Evolutionary conservation across 2,113 vertebrate genomes (phyloP).

Genomic region (Tenrec ecaudatus): DNA sequence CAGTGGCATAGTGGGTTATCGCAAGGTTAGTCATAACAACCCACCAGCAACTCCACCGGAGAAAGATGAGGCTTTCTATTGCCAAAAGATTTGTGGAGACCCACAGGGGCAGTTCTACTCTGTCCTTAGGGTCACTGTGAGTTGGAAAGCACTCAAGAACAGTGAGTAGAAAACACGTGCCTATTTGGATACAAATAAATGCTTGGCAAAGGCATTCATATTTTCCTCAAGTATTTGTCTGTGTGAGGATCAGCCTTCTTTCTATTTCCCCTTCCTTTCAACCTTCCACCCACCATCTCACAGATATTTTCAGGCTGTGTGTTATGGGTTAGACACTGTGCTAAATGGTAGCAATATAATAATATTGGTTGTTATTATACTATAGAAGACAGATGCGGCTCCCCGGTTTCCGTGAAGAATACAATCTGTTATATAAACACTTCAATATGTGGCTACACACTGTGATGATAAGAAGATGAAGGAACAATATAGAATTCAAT

Average conservation of each 20-base stretch:
- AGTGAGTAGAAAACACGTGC: too few relatives aligned
- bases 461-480: not conserved
- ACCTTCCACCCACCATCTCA: not conserved
- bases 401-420: not conserved
- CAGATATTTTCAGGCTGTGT: not conserved
- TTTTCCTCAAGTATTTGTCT: conserved; percentile 46
- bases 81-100: too few relatives aligned
- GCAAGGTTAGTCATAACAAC: too few relatives aligned
- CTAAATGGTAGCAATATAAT: conserved; percentile 18
- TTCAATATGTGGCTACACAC: not conserved
- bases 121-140: too few relatives aligned
- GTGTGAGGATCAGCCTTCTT: not conserved
- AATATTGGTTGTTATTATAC: not conserved
- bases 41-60: too few relatives aligned
- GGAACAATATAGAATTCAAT: not conserved
- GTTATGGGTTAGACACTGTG: not conserved
- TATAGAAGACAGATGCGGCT: too few relatives aligned
- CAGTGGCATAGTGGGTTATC: too few relatives aligned
- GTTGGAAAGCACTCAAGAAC: too few relatives aligned
- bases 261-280: conserved; percentile 30
- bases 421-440: conserved; percentile 11
- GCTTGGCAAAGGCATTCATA: conserved; percentile 1
- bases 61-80: too few relatives aligned
- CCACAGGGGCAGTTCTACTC: too few relatives aligned
- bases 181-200: not conserved